Evolutionary conservation across 1,140 invertebrate species (phyloP).

Genomic region (Drosophila tropicalis): DNA sequence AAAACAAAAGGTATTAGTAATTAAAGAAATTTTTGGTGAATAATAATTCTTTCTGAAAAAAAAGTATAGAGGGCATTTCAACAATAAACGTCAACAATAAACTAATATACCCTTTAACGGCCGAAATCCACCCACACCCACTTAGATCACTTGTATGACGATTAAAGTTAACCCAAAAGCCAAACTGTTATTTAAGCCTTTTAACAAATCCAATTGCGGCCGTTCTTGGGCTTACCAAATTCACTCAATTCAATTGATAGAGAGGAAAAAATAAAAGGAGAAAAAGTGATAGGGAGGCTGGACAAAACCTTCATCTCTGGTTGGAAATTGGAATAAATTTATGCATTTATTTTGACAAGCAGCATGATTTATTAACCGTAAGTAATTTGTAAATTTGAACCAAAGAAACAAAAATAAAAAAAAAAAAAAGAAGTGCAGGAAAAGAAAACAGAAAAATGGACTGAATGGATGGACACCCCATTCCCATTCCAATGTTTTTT

Average conservation of each 20-base stretch:
- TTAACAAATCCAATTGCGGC: constrained; percentile 68
- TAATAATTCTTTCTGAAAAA: no score
- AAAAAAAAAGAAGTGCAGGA: constrained; percentile 7
- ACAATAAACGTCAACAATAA: neutral
- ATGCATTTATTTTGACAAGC: constrained; percentile 83
- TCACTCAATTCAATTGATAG: constrained; percentile 59
- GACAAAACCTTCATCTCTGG: constrained; percentile 29
- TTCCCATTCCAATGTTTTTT: constrained; percentile 22
- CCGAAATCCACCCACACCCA: neutral
- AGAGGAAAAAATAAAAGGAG: neutral
- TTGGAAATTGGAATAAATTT: constrained; percentile 69
- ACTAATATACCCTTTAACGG: neutral
- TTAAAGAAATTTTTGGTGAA: no score
- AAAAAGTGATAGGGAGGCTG: neutral
- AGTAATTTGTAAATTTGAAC: constrained; percentile 74
- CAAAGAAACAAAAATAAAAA: constrained; percentile 28
- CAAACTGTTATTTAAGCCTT: constrained; percentile 48
- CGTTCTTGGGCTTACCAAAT: constrained; percentile 21
- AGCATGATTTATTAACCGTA: constrained; percentile 82
- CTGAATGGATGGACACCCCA: constrained; percentile 29
- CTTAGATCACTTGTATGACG: neutral
- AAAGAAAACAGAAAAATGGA: constrained; percentile 12
- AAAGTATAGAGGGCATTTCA: no score
- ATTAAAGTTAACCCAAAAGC: constrained; percentile 6
- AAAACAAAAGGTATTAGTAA: no score